Conservation (phyloP, 2,113 vertebrate species). For the Zosterops borbonicus region DNA sequence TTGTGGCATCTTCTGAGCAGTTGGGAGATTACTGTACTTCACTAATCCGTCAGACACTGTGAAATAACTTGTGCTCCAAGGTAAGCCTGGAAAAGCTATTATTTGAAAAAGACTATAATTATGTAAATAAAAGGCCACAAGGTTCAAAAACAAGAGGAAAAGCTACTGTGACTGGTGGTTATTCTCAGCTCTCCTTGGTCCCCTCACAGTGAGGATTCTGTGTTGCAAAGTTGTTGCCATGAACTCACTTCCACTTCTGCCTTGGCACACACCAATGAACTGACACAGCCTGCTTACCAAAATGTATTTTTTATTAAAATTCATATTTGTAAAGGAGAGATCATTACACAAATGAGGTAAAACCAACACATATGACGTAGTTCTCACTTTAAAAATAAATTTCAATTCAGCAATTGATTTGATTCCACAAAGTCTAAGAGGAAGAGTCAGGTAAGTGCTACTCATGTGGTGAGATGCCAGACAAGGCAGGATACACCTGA, state of each 20-base stretch:
- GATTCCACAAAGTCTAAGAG: neutral
- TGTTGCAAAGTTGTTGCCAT: neutral
- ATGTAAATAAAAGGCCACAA: neutral
- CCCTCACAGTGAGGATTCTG: neutral
- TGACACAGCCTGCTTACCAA: constrained; percentile 16
- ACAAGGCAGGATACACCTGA: neutral
- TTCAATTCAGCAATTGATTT: neutral
- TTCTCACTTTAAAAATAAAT: constrained; percentile 54
- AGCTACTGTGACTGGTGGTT: neutral
- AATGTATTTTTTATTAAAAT: constrained; percentile 47
- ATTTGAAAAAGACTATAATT: neutral
- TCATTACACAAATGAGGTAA: constrained; percentile 64
- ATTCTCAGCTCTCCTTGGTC: neutral
- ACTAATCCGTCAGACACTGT: neutral
- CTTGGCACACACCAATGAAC: neutral
- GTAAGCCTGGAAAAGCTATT: neutral
- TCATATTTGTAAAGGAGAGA: constrained; percentile 7
- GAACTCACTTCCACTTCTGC: neutral
- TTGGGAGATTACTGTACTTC: neutral
- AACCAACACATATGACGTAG: constrained; percentile 12
- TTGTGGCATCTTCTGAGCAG: neutral
- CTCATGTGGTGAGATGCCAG: neutral
- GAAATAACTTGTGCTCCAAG: neutral
- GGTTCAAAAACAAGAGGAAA: neutral
- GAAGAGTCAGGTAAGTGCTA: neutral